Evolutionary conservation across 1,140 invertebrate species (phyloP).

Genomic region (Lepidurus apus): DNA sequence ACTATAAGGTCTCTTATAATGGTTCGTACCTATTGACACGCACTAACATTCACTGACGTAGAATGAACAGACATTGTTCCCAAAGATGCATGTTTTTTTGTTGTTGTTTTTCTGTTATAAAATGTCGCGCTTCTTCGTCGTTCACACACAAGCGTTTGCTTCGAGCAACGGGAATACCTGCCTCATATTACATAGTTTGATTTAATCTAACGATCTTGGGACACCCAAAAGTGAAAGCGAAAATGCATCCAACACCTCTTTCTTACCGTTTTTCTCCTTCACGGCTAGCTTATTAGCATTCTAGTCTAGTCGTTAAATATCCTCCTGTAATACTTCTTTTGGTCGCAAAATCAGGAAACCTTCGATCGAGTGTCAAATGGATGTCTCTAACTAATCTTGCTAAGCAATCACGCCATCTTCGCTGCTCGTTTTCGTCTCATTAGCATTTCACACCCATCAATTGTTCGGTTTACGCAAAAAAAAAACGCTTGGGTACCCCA

Average conservation of each 20-base stretch:
- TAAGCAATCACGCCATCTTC: background rate
- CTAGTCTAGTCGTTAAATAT: background rate
- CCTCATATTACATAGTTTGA: background rate
- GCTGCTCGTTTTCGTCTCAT: background rate
- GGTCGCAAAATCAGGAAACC: background rate
- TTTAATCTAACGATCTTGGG: background rate
- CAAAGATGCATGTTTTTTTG: too few species aligned
- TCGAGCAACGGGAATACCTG: too few species aligned
- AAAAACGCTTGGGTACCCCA: background rate
- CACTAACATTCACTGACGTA: too few species aligned
- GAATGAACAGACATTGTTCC: too few species aligned
- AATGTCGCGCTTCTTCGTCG: too few species aligned
- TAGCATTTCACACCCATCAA: conserved; percentile 7
- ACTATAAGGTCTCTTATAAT: too few species aligned
- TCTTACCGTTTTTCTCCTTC: background rate
- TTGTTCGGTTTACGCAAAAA: background rate
- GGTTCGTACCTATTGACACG: too few species aligned
- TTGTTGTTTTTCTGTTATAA: too few species aligned
- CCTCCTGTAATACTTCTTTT: background rate
- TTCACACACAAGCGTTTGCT: too few species aligned
- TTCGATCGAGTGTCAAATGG: conserved; percentile 1
- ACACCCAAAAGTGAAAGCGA: background rate
- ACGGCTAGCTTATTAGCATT: background rate
- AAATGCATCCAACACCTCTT: background rate
- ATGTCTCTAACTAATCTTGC: background rate